Evolutionary conservation across 1,140 invertebrate species (phyloP).

Genomic region (Leptinotarsa undecemlineata): DNA sequence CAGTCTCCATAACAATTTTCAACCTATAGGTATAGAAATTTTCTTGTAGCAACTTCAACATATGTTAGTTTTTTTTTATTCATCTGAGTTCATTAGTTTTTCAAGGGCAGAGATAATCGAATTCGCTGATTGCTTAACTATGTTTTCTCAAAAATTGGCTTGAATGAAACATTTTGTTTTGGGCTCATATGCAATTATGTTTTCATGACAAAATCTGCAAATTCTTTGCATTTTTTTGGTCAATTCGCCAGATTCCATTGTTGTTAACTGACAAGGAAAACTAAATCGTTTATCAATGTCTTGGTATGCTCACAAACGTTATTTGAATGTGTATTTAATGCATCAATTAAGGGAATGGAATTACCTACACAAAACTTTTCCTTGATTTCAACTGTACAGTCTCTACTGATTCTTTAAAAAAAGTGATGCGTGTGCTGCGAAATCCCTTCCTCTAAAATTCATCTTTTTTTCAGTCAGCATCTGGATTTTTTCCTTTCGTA

Average conservation of each 20-base stretch:
- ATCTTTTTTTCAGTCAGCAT: too few species aligned
- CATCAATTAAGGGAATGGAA: not conserved
- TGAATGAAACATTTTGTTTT: not conserved
- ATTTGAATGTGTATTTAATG: too few species aligned
- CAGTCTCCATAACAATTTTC: too few species aligned
- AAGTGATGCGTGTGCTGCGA: not conserved
- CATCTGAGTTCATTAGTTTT: not conserved
- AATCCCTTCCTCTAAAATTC: not conserved
- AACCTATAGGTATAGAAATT: not conserved
- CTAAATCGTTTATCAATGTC: too few species aligned
- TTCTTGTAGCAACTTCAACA: not conserved
- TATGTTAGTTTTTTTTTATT: not conserved
- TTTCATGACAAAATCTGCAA: not conserved
- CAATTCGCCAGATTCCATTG: not conserved
- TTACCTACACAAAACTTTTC: conserved; percentile 9
- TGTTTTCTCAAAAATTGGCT: not conserved
- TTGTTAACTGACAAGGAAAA: too few species aligned
- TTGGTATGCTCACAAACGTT: too few species aligned
- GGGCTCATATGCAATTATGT: not conserved
- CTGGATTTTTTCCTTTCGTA: not conserved
- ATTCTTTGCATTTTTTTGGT: not conserved
- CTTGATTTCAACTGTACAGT: conserved; percentile 9
- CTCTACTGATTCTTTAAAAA: conserved; percentile 18
- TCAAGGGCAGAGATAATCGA: not conserved
- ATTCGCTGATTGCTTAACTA: too few species aligned